Evolutionary conservation across 2,797 vertebrate species (phyloP).

Genomic region (Cynopterus sphinx): DNA sequence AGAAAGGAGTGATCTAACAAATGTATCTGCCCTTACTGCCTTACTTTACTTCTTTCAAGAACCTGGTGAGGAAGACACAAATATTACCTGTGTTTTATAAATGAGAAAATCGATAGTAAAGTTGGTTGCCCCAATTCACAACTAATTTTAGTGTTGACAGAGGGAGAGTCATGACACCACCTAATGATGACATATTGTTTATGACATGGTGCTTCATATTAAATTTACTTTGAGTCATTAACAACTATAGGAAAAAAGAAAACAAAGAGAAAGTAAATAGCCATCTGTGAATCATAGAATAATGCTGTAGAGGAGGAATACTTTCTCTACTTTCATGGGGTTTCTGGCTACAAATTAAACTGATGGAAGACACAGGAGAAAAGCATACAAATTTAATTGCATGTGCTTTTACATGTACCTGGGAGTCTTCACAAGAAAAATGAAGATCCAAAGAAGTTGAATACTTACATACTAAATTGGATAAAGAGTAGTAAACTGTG

Average conservation of each 20-base stretch:
- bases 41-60: not conserved
- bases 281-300: not conserved
- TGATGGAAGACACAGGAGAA: not conserved
- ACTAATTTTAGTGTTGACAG: not conserved
- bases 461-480: not conserved
- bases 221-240: not conserved
- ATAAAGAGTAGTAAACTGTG: not conserved
- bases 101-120: not conserved
- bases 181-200: not conserved
- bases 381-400: not conserved
- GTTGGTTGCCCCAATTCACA: slow-evolving; percentile 16
- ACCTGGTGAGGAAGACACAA: not conserved
- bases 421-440: not conserved
- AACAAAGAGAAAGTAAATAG: not conserved
- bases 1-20: no score
- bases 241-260: not conserved
- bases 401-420: not conserved
- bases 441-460: not conserved
- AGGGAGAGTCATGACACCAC: not conserved
- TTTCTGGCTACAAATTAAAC: not conserved
- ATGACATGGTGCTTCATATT: not conserved
- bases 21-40: not conserved
- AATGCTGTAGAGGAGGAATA: not conserved
- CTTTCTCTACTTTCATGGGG: not conserved
- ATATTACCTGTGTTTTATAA: not conserved